Percentiles rank a stretch among this genome's conserved stretches.
These are phyloP conservation scores for Galaxea fascicularis DNA, from an alignment of 92 coral and sea anemone genomes.

Conservation along the genomic window DNA sequence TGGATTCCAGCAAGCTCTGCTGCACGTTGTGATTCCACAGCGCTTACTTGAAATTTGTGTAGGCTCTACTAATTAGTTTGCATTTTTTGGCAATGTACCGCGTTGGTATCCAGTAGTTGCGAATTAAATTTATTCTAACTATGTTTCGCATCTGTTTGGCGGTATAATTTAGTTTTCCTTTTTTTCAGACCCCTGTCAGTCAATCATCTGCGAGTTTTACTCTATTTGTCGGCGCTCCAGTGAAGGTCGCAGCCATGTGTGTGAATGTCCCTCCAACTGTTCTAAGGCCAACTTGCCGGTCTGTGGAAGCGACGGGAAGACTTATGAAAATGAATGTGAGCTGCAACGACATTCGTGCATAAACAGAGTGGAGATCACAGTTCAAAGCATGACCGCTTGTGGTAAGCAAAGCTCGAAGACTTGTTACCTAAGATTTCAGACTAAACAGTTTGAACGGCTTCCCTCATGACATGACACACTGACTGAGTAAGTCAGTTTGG, in stretches of 20 bases:
- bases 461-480: neutral
- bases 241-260: slow-evolving; percentile 67
- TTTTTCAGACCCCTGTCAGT: slow-evolving; percentile 76
- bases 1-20: no score
- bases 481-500: no score
- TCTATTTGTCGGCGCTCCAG: slow-evolving; percentile 74
- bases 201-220: slow-evolving; percentile 80
- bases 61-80: no score
- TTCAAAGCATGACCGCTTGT: slow-evolving; percentile 71
- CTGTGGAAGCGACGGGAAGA: slow-evolving; percentile 84
- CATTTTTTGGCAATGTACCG: no score
- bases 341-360: slow-evolving; percentile 79
- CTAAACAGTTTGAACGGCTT: neutral
- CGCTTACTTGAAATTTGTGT: no score
- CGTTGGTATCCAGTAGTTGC: no score
- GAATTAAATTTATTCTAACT: neutral
- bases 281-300: slow-evolving; percentile 68
- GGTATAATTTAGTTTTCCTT: no score
- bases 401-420: slow-evolving; percentile 46
- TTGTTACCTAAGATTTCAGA: neutral
- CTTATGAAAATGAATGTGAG: slow-evolving; percentile 86
- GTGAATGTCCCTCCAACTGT: slow-evolving; percentile 83
- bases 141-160: no score
- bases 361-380: slow-evolving; percentile 49
- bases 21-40: no score